Evolutionary conservation across 2,888 invertebrate species (phyloP).

Genomic region (Diaprepes abbreviatus): DNA sequence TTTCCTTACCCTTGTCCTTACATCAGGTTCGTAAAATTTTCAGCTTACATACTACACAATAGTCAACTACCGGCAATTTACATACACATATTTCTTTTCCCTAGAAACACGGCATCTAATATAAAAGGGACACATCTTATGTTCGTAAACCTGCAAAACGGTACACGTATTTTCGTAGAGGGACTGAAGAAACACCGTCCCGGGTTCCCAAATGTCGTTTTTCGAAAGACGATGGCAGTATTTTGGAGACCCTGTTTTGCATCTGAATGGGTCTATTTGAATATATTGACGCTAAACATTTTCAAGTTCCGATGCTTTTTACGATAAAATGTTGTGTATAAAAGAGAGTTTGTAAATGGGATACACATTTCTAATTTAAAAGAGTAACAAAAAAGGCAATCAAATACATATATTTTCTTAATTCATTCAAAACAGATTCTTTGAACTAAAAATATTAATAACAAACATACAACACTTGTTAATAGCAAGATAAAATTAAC

Average conservation of each 20-base stretch:
- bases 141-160: slow-evolving; percentile 47
- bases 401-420: not conserved
- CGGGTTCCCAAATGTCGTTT: slow-evolving; percentile 57
- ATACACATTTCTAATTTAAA: slow-evolving; percentile 18
- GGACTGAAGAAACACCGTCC: slow-evolving; percentile 34
- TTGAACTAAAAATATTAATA: too few species aligned
- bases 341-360: slow-evolving; percentile 11
- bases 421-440: not conserved
- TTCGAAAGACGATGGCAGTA: slow-evolving; percentile 59
- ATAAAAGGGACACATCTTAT: slow-evolving; percentile 41
- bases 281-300: slow-evolving; percentile 62
- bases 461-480: too few species aligned
- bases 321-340: slow-evolving; percentile 16
- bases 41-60: slow-evolving; percentile 32
- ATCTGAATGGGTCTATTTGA: slow-evolving; percentile 63
- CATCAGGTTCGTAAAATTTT: slow-evolving; percentile 36
- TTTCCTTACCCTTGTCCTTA: slow-evolving; percentile 22
- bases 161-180: slow-evolving; percentile 52
- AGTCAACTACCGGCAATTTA: slow-evolving; percentile 43
- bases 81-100: slow-evolving; percentile 38
- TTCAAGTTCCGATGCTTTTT: slow-evolving; percentile 38
- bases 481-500: too few species aligned
- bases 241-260: slow-evolving; percentile 59
- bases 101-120: slow-evolving; percentile 35
- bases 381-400: not conserved